phyloP scores from a whole-genome alignment of 2,797 vertebrate species.

The Girardinus metallicus region DNA sequence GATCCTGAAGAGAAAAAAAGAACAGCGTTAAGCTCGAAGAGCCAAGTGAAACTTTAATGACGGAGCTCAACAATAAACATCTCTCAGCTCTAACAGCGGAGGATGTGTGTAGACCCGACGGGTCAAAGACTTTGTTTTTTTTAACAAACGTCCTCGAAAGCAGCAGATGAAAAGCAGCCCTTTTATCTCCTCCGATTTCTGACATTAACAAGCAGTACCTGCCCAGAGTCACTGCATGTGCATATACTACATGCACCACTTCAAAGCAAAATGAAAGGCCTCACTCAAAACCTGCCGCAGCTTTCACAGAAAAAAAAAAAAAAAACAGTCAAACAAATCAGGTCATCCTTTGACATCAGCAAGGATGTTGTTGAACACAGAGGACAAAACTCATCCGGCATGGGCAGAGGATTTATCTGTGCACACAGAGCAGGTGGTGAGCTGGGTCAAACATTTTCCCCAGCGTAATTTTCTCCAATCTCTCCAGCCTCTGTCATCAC shows the following conservation, averaged over 20 bases:
- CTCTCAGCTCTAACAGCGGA: constrained; percentile 18
- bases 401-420: constrained; percentile 67
- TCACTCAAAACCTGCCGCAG: constrained; percentile 32
- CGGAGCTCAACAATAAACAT: constrained; percentile 25
- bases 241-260: constrained; percentile 38
- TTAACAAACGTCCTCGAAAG: constrained; percentile 55
- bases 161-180: constrained; percentile 46
- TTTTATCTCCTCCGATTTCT: constrained; percentile 70
- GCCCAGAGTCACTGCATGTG: constrained; percentile 60
- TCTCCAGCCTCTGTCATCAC: constrained; percentile 40
- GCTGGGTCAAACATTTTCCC: constrained; percentile 74
- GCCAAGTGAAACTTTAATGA: constrained; percentile 24
- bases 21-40: background rate
- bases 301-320: constrained; percentile 26
- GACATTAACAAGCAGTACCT: constrained; percentile 72
- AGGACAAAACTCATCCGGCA: constrained; percentile 70
- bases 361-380: constrained; percentile 67
- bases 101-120: constrained; percentile 27
- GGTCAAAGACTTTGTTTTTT: constrained; percentile 39
- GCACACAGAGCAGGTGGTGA: constrained; percentile 70
- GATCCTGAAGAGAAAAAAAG: constrained; percentile 31
- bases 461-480: constrained; percentile 70
- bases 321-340: constrained; percentile 51
- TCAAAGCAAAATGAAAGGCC: constrained; percentile 65
- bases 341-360: constrained; percentile 73